Evolutionary conservation across 2,113 vertebrate species (phyloP), one percentile per base, ranked within the genome.

Genomic region (Gobiocypris rarus): DNA sequence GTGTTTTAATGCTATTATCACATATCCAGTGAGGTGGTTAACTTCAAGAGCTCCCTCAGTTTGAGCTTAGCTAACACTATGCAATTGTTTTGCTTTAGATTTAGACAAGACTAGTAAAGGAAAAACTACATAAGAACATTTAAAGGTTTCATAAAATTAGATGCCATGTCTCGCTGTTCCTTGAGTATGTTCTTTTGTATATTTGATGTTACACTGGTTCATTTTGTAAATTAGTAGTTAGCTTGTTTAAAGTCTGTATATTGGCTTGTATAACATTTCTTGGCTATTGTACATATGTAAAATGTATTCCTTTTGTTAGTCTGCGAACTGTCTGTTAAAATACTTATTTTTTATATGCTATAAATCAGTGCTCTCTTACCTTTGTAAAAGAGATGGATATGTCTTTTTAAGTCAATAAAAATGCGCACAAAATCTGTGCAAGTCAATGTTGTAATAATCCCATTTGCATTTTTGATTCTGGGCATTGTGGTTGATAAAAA

Each of bases 221-320:
- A 13, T 63, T 48, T 65, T 65, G n/a, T 80, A 63, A 45, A 48
- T 45, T 48, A 14, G 58, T 48, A 14, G 56, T 63, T 80, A 19
- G 26, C 41, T 67, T 34, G 78, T n/a, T 41, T 26, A 41, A 59
- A 43, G 31, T 67, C 9, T 80, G 61, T 67, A 79, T 63, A 79
- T 79, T 63, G 14, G 52, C 75, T 50, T 26, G 52, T 38, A 11
- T 19, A 73, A 61, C 13, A 41, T 45, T 67, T 67, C 77, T 67
- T 79, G 24, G 6, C n/a, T 54, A n/a, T 41, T 82, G 80, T 82
- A 82, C 54, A 82, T 82, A 70, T 82, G 79, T 82, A 70, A 69
- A 52, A 70, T 56, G 0, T n/a, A 34, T n/a, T n/a, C 9, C 19
- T 24, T 70, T 54, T 81, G 43, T 43, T 67, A 67, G 59, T 67